Evolutionary conservation across 2,888 invertebrate genomes (phyloP), one percentile per base, ranked within the genome.

Genomic region (Cecidostiba fungosa): DNA sequence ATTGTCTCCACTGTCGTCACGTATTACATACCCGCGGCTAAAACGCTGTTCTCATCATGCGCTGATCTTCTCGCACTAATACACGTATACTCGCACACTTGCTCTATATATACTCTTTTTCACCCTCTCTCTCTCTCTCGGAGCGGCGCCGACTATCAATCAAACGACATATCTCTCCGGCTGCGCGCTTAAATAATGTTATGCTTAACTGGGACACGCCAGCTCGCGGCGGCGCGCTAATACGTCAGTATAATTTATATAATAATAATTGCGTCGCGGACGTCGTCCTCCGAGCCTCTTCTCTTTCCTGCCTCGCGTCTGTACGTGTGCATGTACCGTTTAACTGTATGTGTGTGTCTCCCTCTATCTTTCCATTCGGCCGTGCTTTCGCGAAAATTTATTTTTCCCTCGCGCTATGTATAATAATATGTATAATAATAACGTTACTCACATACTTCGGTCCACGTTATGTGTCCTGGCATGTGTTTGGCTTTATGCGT

Each of bases 191-290:
- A 73, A 84, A 84, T 78, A 84, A 84, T 19, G n/a, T 70, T 76
- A 32, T 23, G 43, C 43, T 16, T 43, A 62, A 73, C 10, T 43
- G 70, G 73, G 47, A 77, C 70, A 77, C 70, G 47, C 26, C 47
- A 50, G 16, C 69, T 77, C 16, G 19, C 70, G 23, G 62, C 50
- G n/a, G 73, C 43, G 32, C 54, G 80, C 54, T 70, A 74, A 87
- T 89, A 86, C 84, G 78, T 86, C 86, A 87, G 74, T 88, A 77
- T 84, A 87, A 86, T 88, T 82, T 88, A 85, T 89, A 87, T 87
- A 88, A 88, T 87, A 88, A 87, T 87, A 87, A 78, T 85, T 84
- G 74, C 66, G 36, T 77, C 36, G 10, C 79, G 29, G 69, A 85
- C 36, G 16, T 69, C 62, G 3, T 66, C n/a, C 62, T 29, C 29